Evolutionary conservation across 2,888 invertebrate genomes (phyloP), one percentile per base, ranked within the genome.

Genomic region (Lasioglossum figueresi): DNA sequence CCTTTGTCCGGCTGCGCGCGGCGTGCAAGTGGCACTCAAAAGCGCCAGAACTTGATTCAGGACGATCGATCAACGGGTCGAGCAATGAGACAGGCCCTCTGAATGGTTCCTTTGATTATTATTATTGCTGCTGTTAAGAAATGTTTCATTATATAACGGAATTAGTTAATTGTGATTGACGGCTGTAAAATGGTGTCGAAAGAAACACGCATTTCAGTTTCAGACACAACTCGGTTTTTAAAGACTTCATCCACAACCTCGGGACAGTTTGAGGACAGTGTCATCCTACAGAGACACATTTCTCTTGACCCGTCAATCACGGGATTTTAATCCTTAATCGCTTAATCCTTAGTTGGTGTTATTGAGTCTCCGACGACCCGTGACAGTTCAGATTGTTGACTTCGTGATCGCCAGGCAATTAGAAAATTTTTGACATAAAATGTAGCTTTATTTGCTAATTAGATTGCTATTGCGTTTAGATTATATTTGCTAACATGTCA

Each of bases 1-100:
- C 89, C 80, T 90, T 90, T 88, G 89, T 89, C 89, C 82, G 83
- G 66, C 78, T 88, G 85, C 66, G 12, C 23, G 66, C 66, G 23
- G 78, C 83, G 83, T 88, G 88, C 84, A 87, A 89, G 90, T 88
- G 88, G 87, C 88, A 90, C 89, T 91, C 83, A 85, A 83, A 88
- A 82, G 89, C 90, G 91, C 90, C 89, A 88, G 88, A 86, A 75
- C 84, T 90, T 88, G 82, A 88, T 88, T 87, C 87, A 77, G 74
- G 81, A 81, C 83, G 90, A 91, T 91, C 91, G 91, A 91, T 89
- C 86, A 89, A 88, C 86, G 85, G 82, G 81, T 78, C 83, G 27
- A 43, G 70, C 83, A 90, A 90, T 71, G 79, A 85, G 83, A 85
- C 76, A 83, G 70, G 76, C 89, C 79, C 27, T 2, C 68, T 78